A percentile compares a stretch with the other conserved stretches of the same genome.
Conservation (phyloP, 2,113 vertebrate genomes). For the Mesoclemmys tuberculata region DNA sequence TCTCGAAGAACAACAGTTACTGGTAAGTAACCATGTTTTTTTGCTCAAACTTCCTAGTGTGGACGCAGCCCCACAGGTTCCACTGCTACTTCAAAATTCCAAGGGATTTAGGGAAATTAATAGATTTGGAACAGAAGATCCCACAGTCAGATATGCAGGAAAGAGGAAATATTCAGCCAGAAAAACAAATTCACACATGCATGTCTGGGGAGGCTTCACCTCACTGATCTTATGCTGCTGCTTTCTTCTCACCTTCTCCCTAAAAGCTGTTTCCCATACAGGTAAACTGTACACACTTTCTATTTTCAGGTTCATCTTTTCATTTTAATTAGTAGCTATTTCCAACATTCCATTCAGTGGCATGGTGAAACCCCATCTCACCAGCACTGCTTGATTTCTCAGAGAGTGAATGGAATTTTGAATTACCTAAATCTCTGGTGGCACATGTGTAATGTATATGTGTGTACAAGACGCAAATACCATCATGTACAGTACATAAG, state of each 20-base stretch:
- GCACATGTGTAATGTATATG: neutral
- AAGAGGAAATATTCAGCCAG: neutral
- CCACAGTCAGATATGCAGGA: neutral
- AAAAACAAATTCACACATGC: neutral
- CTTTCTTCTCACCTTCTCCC: neutral
- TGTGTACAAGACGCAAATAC: neutral
- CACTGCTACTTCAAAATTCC: neutral
- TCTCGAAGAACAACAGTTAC: too few species aligned
- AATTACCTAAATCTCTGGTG: neutral
- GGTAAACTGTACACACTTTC: neutral
- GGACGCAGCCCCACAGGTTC: too few species aligned
- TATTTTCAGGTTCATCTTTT: neutral
- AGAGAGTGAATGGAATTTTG: neutral
- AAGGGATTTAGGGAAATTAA: neutral
- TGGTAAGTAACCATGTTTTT: too few species aligned
- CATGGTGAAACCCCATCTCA: neutral
- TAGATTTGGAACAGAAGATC: neutral
- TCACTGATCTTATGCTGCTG: neutral
- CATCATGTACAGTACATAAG: neutral
- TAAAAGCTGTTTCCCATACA: neutral
- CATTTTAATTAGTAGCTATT: neutral
- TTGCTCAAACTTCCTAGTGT: too few species aligned
- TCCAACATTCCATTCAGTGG: neutral
- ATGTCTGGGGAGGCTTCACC: neutral
- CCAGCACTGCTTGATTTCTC: neutral